Evolutionary conservation across 30 jellyfish, hydroid and myxozoan genomes (phyloP), one percentile per base, ranked within the genome.

Genomic region (Aurelia aurita complex sp. Pacific): DNA sequence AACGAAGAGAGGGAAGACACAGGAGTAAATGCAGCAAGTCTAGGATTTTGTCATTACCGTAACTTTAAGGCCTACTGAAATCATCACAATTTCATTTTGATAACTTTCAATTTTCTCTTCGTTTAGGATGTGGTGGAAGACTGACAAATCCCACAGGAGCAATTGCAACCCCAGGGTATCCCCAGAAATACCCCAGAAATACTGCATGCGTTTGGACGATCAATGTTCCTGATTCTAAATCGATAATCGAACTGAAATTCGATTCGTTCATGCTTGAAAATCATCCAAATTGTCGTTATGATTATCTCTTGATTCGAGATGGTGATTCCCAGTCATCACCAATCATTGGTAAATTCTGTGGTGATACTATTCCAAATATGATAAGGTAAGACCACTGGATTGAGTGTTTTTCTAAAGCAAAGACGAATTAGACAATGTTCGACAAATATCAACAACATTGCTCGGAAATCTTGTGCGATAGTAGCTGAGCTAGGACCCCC

Each of bases 71-170:
- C 3, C 50, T 38, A 2, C 50, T 38, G 3, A 38, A 2, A 38
- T 38, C 50, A 38, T 38, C 50, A 38, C 50, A 38, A 38, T 38
- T 38, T 38, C 4, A 38, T 38, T 38, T 38, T 38, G 34, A 42
- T 75, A 55, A 46, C 66, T 18, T 2, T 42, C 32, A 52, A 18
- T 54, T 8, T 76, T n/a, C 38, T 64, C 50, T 19, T 66, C 72
- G 71, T 54, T 51, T 61, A 92, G 98, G 89, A 18, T 90, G 97
- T 82, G 91, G 96, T 46, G 89, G 81, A 23, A 74, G 82, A 36
- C 85, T 92, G 50, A 69, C 88, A 5, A 57, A 69, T 4, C 38
- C 88, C 35, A 33, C 43, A 19, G 97, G 97, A 59, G 2, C 62
- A 15, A 13, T 79, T 91, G 18, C 85, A 68, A 64, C 73, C 96